Evolutionary conservation across 2,113 vertebrate genomes (phyloP).

Genomic region (Sialia sialis): DNA sequence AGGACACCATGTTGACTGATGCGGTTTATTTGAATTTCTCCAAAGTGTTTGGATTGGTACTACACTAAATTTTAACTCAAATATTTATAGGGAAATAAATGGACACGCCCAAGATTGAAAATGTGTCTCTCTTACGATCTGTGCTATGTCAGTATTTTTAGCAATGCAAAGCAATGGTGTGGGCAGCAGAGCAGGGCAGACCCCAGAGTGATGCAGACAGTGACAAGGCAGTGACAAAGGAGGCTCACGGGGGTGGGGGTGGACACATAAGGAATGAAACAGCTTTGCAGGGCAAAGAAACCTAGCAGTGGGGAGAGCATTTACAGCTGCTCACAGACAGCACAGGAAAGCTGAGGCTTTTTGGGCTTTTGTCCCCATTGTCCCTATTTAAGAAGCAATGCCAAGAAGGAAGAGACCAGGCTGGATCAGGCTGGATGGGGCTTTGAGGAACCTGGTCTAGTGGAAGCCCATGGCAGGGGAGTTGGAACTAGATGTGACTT

Average conservation of each 20-base stretch:
- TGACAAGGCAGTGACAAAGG: not conserved
- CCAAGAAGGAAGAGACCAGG: not conserved
- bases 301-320: not conserved
- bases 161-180: not conserved
- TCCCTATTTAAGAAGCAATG: not conserved
- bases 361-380: not conserved
- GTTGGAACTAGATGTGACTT: not conserved
- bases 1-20: not conserved
- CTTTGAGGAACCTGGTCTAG: not conserved
- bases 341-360: not conserved
- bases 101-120: not conserved
- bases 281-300: not conserved
- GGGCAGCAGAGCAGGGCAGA: not conserved
- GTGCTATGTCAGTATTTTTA: not conserved
- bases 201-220: fast-evolving
- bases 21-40: conserved; percentile 40
- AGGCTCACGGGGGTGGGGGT: not conserved
- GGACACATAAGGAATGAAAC: not conserved
- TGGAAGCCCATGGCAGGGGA: not conserved
- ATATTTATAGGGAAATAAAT: conserved; percentile 23
- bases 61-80: not conserved
- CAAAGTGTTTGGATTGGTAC: conserved; percentile 22
- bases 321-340: not conserved
- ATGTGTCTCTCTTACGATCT: fast-evolving
- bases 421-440: not conserved